These are phyloP conservation scores for Cromileptes altivelis DNA, from an alignment of 2,113 vertebrate species.

Conservation along the genomic window DNA sequence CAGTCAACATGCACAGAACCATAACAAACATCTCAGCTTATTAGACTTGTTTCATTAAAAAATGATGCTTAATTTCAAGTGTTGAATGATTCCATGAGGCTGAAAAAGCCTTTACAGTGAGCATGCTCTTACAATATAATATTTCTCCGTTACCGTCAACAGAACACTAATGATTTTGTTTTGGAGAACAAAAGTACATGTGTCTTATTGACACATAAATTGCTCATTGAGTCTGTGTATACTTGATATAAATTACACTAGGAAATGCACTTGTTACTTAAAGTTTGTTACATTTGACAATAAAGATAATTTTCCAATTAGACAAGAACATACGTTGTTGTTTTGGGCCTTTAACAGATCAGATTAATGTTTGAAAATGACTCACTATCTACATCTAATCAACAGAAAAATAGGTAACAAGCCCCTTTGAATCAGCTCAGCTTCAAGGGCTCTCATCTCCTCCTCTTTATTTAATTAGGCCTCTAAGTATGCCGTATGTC, in stretches of 20 bases:
- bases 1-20: neutral
- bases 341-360: neutral
- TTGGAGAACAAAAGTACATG: neutral
- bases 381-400: constrained; percentile 23
- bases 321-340: neutral
- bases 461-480: constrained; percentile 60
- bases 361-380: neutral
- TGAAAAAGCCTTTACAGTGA: neutral
- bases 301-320: no score
- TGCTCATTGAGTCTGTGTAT: neutral
- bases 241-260: neutral
- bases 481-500: constrained; percentile 21
- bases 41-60: neutral
- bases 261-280: neutral
- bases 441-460: constrained; percentile 45
- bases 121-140: no score
- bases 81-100: no score
- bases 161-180: neutral
- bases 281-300: no score
- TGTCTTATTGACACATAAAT: no score
- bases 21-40: neutral
- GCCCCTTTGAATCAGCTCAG: constrained; percentile 26
- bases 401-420: constrained; percentile 40
- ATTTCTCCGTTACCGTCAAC: neutral
- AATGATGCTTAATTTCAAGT: no score